phyloP scores from a whole-genome alignment of 2,888 invertebrate genomes.

The Zygogramma bicolorata region DNA sequence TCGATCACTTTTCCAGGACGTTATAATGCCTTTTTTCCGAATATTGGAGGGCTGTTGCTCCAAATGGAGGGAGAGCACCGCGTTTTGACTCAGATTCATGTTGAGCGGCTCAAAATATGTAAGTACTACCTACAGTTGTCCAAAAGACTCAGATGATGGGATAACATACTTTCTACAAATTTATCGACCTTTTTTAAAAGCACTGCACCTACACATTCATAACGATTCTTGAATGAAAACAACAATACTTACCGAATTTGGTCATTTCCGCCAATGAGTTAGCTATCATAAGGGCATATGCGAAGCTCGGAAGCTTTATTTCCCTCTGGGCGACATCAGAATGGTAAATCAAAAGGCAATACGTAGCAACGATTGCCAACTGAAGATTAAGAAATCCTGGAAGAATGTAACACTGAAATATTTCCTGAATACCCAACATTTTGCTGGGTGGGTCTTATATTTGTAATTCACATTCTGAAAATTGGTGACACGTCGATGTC shows the following conservation, averaged over 20 bases:
- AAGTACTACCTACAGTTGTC: no score
- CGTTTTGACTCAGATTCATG: no score
- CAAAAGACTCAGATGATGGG: no score
- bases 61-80: no score
- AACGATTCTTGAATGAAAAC: not conserved
- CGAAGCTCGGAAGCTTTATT: constrained; percentile 22
- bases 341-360: constrained; percentile 32
- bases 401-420: constrained; percentile 11
- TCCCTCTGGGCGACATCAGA: constrained; percentile 25
- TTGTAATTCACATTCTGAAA: not conserved
- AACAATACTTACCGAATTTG: constrained; percentile 29
- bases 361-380: constrained; percentile 13
- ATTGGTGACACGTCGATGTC: not conserved
- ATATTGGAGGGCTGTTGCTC: no score
- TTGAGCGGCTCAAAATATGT: no score
- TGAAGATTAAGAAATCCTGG: constrained; percentile 17
- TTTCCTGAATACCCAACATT: not conserved
- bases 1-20: no score
- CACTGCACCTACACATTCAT: no score
- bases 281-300: constrained; percentile 24
- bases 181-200: no score
- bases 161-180: no score
- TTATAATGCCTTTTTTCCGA: no score
- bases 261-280: constrained; percentile 28
- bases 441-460: not conserved